Base-by-base conservation (phyloP, 2,113 vertebrate species). In the Scalopus aquaticus region DNA sequence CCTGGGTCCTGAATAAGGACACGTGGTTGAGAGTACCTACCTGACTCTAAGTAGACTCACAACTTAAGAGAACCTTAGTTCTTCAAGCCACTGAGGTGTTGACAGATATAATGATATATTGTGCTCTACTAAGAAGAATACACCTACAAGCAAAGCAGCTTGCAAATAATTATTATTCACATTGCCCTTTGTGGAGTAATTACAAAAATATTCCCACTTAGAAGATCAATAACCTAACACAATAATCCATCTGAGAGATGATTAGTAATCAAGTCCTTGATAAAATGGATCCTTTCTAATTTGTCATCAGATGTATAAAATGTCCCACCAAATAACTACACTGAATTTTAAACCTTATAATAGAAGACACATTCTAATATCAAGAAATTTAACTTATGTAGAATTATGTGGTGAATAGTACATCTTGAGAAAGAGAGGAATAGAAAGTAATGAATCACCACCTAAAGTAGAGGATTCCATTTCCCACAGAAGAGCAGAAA, bases 161-260 rank as follows among this genome's bases (percentile, higher is more conserved):
- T 83, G 62, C 4, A 51, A 76, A 54, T 56, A 54, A 72, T 51
- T 82, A 90, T 70, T 74, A 73, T 44, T 94, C 79, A 79, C 49
- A 62, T 56, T 72, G 13, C 35, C 44, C 12, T 93, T 76, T 70
- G 17, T 79, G 24, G 93, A 88, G 17, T 84, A 39, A 96, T 78
- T 88, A 93, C 46, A 32, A 90, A 94, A 73, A 77, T 67, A 56
- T 65, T 81, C 84, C 32, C 54, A 92, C 15, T 91, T 84, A 54
- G 54, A 76, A 90, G 60, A 95, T 67, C 54, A 79, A 70, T 95
- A 95, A 92, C 56, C 12, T 78, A 95, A 93, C 49, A 51, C 26
- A 91, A 88, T 86, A 56, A 81, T 30, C 39, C 30, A 86, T 30
- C 37, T 56, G 90, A 87, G 76, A 49, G 15, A 82, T 80, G 35